Evolutionary conservation across 2,888 invertebrate genomes (phyloP).

Genomic region (Nemurella pictetii): DNA sequence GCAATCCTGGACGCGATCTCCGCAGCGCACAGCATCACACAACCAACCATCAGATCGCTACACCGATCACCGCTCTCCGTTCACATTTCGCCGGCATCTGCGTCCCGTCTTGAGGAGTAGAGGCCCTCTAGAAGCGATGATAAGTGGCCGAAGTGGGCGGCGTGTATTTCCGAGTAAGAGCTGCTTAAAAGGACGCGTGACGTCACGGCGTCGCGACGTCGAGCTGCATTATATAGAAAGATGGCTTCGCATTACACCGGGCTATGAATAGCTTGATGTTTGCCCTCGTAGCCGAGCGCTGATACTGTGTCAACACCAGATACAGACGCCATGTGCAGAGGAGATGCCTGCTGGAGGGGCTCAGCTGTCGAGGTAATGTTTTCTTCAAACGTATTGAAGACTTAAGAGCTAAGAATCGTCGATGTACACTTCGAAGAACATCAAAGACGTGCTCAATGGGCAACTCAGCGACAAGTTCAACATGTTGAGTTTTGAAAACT

Average conservation of each 20-base stretch:
- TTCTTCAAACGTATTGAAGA: neutral
- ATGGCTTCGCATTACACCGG: conserved; percentile 8
- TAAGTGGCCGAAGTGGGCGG: conserved; percentile 31
- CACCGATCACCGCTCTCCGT: no score
- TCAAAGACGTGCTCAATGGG: no score
- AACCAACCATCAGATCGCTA: no score
- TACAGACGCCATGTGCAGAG: neutral
- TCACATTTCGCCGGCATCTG: no score
- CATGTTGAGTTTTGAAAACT: no score
- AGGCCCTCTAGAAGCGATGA: neutral
- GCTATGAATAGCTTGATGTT: neutral
- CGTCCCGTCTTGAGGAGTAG: neutral
- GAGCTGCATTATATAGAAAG: conserved; percentile 8
- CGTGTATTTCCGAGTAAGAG: conserved; percentile 27
- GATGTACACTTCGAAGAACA: no score
- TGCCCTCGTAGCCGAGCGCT: neutral
- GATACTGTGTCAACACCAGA: neutral
- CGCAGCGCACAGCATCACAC: no score
- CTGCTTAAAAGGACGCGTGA: conserved; percentile 26
- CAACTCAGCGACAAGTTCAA: no score
- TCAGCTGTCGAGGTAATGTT: neutral
- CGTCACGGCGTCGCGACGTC: conserved; percentile 5
- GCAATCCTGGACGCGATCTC: no score
- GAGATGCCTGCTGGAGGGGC: neutral
- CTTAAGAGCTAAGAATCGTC: neutral